These are phyloP conservation scores for Caenorhabditis briggsae DNA, from an alignment of 1,140 invertebrate species.

Conservation along the genomic window DNA sequence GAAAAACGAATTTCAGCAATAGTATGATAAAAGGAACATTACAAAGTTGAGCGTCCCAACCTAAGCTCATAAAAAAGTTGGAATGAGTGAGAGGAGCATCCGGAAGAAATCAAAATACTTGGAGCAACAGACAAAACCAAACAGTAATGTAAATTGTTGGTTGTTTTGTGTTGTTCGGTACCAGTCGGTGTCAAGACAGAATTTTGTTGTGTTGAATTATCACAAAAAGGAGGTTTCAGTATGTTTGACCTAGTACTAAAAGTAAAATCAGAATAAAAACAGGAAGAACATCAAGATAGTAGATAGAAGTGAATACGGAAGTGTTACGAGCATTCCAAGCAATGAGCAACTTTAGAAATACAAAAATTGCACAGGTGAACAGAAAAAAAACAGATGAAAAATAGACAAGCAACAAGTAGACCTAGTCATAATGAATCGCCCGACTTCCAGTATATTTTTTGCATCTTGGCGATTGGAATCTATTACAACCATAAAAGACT, in stretches of 20 bases:
- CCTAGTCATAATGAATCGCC: background rate
- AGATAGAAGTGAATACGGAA: background rate
- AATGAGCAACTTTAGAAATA: no score
- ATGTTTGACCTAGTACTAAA: constrained; percentile 53
- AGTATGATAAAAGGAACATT: background rate
- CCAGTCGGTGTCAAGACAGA: constrained; percentile 9
- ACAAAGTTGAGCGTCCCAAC: background rate
- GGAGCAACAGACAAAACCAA: background rate
- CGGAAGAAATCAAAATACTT: constrained; percentile 1
- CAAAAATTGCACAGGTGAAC: background rate
- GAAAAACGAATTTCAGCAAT: background rate
- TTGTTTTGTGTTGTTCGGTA: constrained; percentile 51
- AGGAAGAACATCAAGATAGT: background rate
- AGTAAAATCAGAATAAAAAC: background rate
- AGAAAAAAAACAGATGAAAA: background rate
- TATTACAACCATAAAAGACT: background rate
- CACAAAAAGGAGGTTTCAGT: constrained; percentile 22
- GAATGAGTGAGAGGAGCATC: constrained; percentile 29
- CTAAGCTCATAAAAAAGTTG: constrained; percentile 18
- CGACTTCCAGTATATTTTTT: constrained; percentile 14
- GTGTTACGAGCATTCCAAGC: no score
- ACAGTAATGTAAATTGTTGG: constrained; percentile 34
- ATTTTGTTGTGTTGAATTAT: background rate
- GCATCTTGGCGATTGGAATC: constrained; percentile 8
- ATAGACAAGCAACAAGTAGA: background rate